Conservation (phyloP, 2,797 vertebrate genomes). For the Thunnus albacares region DNA sequence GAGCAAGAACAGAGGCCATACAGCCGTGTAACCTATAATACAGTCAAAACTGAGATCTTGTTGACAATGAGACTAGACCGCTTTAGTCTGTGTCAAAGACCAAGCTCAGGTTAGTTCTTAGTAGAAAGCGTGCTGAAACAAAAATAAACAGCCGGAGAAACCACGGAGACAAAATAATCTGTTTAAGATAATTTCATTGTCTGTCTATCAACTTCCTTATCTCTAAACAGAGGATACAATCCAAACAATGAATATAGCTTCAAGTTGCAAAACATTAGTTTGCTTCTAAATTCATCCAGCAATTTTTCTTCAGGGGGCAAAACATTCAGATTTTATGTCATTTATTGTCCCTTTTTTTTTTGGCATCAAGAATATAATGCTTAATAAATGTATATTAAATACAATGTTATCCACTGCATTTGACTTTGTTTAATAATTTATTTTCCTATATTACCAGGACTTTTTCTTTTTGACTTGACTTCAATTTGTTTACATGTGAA, state of each 20-base stretch:
- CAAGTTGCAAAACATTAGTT: neutral
- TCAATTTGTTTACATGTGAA: neutral
- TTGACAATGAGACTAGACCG: neutral
- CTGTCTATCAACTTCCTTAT: conserved; percentile 13
- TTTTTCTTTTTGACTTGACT: neutral
- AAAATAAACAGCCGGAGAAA: conserved; percentile 32
- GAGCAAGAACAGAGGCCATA: neutral
- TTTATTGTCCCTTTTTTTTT: neutral
- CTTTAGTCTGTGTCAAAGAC: neutral
- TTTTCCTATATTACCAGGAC: too few species aligned
- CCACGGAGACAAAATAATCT: conserved; percentile 38
- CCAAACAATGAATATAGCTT: conserved; percentile 1
- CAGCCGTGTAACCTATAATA: conserved; percentile 9
- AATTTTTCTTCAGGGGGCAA: neutral
- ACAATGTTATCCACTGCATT: neutral
- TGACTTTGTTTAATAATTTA: neutral
- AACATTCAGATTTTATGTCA: neutral
- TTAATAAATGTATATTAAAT: neutral
- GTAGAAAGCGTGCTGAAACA: conserved; percentile 22
- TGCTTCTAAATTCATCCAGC: neutral
- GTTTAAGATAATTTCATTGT: conserved; percentile 42
- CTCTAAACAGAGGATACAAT: conserved; percentile 10
- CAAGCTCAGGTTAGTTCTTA: neutral
- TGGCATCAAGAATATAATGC: too few species aligned
- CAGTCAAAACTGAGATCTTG: neutral